Evolutionary conservation across 2,113 vertebrate species (phyloP), one percentile per base, ranked within the genome.

Genomic region (Sinocyclocheilus grahami): DNA sequence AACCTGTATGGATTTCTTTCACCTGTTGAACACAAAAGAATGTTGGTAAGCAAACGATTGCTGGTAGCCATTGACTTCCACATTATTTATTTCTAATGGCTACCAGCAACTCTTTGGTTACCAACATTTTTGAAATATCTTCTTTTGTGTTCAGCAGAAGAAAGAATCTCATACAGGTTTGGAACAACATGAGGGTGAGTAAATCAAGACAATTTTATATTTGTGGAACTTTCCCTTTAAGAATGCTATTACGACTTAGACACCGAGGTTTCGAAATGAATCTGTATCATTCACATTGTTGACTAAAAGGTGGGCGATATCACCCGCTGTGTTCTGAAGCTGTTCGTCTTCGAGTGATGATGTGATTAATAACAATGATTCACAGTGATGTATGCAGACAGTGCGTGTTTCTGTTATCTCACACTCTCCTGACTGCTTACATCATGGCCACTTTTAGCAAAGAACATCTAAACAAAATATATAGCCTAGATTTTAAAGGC

Each of bases 331-430:
- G 69, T 37, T n/a, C 72, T 42, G 5, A 75, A 75, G 18, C 37
- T 75, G 72, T 14, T 71, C 67, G 0, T 71, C 13, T 39, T 30
- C 30, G 51, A 78, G 77, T 8, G 27, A 60, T 22, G 27, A 37
- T 58, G 27, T 60, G 77, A 60, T 78, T 76, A 55, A 78, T 78
- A n/a, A 12, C 51, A 78, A 30, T 78, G 77, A 78, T 37, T 78
- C 77, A 78, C 77, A 0, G 22, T 78, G 53, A 78, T 78, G 77
- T n/a, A 78, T n/a, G 27, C 30, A 75, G 72, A 75, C 42, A 48
- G 72, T 37, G 53, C 1, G 1, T 22, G 30, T n/a, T 78, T 55
- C 9, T 33, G 51, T 78, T 78, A 27, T 55, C 30, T n/a, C 53
- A 55, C 75, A 2, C 22, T 78, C 0, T 55, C 27, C 51, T 78